These are phyloP conservation scores for Drosophila ironensis DNA, from an alignment of 1,140 invertebrate species.

Conservation along the genomic window DNA sequence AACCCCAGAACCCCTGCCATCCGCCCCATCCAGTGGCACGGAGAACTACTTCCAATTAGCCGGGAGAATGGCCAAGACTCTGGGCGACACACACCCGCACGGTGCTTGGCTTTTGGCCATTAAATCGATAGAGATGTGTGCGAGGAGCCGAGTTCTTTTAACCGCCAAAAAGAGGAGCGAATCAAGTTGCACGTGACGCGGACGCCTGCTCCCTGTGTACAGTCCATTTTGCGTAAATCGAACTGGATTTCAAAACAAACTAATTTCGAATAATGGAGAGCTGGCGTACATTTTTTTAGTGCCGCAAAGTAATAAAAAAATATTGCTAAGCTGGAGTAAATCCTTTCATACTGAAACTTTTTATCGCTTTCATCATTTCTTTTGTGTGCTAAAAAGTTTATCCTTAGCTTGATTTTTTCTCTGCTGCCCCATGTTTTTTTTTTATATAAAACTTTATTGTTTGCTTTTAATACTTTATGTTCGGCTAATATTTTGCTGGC, in stretches of 20 bases:
- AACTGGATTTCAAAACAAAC: too few relatives aligned
- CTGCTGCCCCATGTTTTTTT: too few relatives aligned
- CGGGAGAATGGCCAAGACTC: slow-evolving; percentile 18
- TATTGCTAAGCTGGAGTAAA: neutral
- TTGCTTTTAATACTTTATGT: too few relatives aligned
- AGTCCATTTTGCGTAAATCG: neutral
- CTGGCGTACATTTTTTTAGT: too few relatives aligned
- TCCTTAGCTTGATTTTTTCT: too few relatives aligned
- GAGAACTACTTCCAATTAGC: slow-evolving; percentile 63
- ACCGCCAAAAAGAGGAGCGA: slow-evolving; percentile 20
- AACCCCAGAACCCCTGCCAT: neutral
- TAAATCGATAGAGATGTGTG: slow-evolving; percentile 58
- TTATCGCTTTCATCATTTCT: neutral
- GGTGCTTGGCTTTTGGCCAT: slow-evolving; percentile 62
- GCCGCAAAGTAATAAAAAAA: neutral
- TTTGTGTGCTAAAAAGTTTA: neutral
- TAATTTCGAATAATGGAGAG: neutral
- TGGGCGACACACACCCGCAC: slow-evolving; percentile 1
- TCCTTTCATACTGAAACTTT: neutral
- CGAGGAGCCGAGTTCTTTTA: slow-evolving; percentile 6
- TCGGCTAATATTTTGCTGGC: too few relatives aligned
- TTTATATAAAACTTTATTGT: too few relatives aligned
- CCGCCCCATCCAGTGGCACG: neutral
- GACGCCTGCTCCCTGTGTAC: neutral
- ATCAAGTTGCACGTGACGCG: slow-evolving; percentile 37